Base-by-base conservation (phyloP, 2,113 vertebrate genomes). In the Phaethon lepturus region DNA sequence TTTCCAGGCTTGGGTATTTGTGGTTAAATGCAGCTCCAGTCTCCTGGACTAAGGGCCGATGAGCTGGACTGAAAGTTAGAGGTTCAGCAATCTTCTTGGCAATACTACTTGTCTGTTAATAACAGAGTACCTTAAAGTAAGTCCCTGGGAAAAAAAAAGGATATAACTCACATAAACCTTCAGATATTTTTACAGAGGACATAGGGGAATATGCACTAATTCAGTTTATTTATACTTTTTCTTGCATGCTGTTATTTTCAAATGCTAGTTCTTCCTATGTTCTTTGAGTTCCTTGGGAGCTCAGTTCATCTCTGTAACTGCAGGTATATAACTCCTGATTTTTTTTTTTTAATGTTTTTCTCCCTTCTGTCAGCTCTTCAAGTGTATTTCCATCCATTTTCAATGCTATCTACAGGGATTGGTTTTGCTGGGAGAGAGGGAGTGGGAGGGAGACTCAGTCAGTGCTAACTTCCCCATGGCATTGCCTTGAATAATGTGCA, bases 1-100 rank as follows among this genome's bases (percentile, higher is more conserved):
- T 94, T 95, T 93, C 58, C 66, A 94, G 62, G 45, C 66, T 85
- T 53, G 24, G 8, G 29, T 74, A 12, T 79, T 58, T 88, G 84
- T 86, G 81, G 80, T 94, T 82, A 93, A 33, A 79, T 0, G 2
- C 28, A 81, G 56, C 29, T 88, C 52, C 13, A 31, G 59, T n/a
- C 47, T 67, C 42, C 25, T 13, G 58, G 42, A 66, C 50, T 24
- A 10, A 52, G 40, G 44, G 25, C 17, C 0, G 0, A 90, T 26
- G 50, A 86, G 13, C 24, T 31, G 28, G 52, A 84, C 7, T 82
- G 19, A 42, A 83, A 73, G 44, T 52, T 13, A 64, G 53, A 82
- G 24, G 49, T 74, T 90, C 69, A 59, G 55, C 64, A 62, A 66
- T 84, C 80, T 69, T 86, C 50, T 22, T 56, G 67, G 78, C 58